phyloP scores from a whole-genome alignment of 2,113 vertebrate species.

The Ahaetulla prasina region DNA sequence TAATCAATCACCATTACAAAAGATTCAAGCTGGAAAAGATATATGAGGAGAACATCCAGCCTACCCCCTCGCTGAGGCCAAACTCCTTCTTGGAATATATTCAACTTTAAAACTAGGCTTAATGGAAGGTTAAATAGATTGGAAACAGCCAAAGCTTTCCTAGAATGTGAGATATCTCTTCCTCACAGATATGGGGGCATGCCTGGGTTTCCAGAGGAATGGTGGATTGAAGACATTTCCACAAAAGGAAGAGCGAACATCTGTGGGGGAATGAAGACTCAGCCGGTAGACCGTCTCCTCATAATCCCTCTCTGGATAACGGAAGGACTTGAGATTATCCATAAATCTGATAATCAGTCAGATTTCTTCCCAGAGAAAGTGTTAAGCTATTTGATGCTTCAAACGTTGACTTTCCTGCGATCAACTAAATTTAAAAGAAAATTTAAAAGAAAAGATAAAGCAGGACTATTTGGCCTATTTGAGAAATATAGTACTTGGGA shows the following conservation, averaged over 20 bases:
- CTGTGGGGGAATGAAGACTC: too few relatives aligned
- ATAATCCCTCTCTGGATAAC: not conserved
- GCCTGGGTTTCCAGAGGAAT: constrained; percentile 60
- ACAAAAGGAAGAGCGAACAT: too few relatives aligned
- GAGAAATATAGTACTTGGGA: not conserved
- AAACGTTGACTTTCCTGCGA: not conserved
- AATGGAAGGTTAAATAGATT: constrained; percentile 62
- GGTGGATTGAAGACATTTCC: too few relatives aligned
- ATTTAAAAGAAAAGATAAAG: too few relatives aligned
- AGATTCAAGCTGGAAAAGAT: constrained; percentile 67
- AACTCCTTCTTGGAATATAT: constrained; percentile 57
- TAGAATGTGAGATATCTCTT: constrained; percentile 64
- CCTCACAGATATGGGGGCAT: constrained; percentile 59
- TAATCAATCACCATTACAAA: constrained; percentile 66
- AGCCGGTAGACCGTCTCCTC: too few relatives aligned
- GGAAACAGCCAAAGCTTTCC: constrained; percentile 66
- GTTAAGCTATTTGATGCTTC: constrained; percentile 5
- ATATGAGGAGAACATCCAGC: constrained; percentile 63
- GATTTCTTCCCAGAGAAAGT: constrained; percentile 53
- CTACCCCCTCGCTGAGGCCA: constrained; percentile 58
- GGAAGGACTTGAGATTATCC: not conserved
- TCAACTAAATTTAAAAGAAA: constrained; percentile 18
- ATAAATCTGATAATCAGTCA: constrained; percentile 16
- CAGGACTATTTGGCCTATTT: not conserved
- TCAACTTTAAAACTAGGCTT: constrained; percentile 57